Evolutionary conservation across 2,888 invertebrate genomes (phyloP), one percentile per base, ranked within the genome.

Genomic region (Xanthorhoe designata): DNA sequence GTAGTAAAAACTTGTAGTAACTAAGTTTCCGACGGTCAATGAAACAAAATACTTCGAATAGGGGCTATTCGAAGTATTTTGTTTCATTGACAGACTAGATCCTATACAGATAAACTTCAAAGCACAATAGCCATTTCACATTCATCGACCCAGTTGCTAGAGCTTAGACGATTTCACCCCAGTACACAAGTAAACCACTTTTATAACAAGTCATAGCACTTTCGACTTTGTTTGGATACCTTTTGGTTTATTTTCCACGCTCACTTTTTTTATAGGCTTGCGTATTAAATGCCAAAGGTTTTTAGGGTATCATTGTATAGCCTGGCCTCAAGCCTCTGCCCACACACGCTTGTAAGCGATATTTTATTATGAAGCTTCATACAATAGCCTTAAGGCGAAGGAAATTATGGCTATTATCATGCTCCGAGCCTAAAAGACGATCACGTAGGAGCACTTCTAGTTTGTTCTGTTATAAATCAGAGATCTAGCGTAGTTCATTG

Each of bases 91-190:
- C n/a, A n/a, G n/a, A 47, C 60, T 53, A 68, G 66, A 69, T 69
- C 66, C 67, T 63, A 70, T 65, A 56, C 45, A 69, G 66, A 61
- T 64, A 61, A 61, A 67, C 58, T 68, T 68, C 63, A 63, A 68
- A 64, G 66, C 70, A 65, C 64, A 57, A 57, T 61, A 52, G 51
- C 58, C 55, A 65, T 69, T 61, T 58, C 66, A 64, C 71, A 69
- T 71, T 73, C 70, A 65, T 66, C 66, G 70, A 63, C 71, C 70
- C 65, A 71, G 59, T 73, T 73, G 64, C 53, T 57, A 69, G 65
- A 65, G 67, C 71, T 68, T 59, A 66, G 71, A 51, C 60, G 69
- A 73, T 74, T 74, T 74, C 72, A 73, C 73, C 69, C 68, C 54
- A 55, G 68, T 59, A 62, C 56, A 60, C 59, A 59, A 55, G 47